A percentile compares a stretch with the other conserved stretches of the same genome.
Evolutionary conservation across 1,140 invertebrate species (phyloP).

Genomic region (Zaprionus vittiger): DNA sequence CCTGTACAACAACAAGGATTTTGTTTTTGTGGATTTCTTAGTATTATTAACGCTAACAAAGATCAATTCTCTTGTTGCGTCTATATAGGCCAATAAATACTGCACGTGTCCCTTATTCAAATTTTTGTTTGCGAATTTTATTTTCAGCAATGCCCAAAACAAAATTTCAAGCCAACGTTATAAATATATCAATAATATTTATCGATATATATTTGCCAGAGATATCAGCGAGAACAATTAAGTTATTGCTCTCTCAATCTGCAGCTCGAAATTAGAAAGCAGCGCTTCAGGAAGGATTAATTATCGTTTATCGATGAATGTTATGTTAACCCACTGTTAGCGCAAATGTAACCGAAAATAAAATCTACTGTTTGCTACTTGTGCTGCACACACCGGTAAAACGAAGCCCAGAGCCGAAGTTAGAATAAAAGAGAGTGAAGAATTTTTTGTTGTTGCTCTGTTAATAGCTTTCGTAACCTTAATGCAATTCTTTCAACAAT

Average conservation of each 20-base stretch:
- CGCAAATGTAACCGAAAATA: conserved; percentile 78
- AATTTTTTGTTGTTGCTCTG: conserved; percentile 23
- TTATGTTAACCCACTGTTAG: conserved; percentile 40
- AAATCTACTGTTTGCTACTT: conserved; percentile 84
- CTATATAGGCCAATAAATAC: conserved; percentile 40
- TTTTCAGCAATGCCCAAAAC: conserved; percentile 68
- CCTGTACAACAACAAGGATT: conserved; percentile 70
- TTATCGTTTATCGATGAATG: conserved; percentile 8
- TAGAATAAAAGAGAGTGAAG: not conserved
- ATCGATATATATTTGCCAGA: conserved; percentile 5
- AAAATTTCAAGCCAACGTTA: conserved; percentile 60
- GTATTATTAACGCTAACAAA: conserved; percentile 30
- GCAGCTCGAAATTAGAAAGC: conserved; percentile 65
- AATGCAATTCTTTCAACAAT: conserved; percentile 84
- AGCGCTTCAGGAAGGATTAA: conserved; percentile 59
- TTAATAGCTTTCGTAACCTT: conserved; percentile 64
- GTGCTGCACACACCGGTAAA: conserved; percentile 82
- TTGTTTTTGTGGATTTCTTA: conserved; percentile 36
- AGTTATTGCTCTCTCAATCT: conserved; percentile 68
- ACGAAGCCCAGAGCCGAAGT: conserved; percentile 47
- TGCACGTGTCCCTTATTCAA: conserved; percentile 37
- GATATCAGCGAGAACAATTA: conserved; percentile 69
- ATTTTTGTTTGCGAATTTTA: conserved; percentile 57
- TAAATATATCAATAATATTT: not conserved
- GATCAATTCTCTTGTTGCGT: conserved; percentile 46